Evolutionary conservation across 2,797 vertebrate genomes (phyloP).

Genomic region (Esox lucius): DNA sequence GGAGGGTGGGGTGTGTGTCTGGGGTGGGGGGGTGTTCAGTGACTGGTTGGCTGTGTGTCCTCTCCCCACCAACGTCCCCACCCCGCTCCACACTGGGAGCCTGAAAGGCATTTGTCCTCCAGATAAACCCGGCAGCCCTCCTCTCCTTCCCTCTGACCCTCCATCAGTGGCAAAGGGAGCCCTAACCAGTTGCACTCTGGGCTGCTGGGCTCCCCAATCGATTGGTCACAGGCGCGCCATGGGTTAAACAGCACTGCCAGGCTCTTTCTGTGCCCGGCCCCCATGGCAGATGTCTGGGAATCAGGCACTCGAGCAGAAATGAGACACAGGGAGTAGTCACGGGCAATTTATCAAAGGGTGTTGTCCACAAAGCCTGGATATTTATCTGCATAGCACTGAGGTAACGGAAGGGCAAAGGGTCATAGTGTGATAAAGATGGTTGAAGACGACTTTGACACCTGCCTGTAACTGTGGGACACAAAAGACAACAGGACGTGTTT

Average conservation of each 20-base stretch:
- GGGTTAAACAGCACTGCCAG: constrained; percentile 51
- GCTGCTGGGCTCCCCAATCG: constrained; percentile 34
- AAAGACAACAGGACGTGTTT: not conserved
- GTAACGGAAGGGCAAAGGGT: constrained; percentile 6
- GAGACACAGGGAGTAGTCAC: constrained; percentile 5
- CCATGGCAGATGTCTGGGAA: constrained; percentile 56
- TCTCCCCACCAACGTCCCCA: not conserved
- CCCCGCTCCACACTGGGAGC: constrained; percentile 35
- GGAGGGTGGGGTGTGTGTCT: constrained; percentile 14
- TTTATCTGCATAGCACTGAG: not conserved
- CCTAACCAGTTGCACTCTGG: constrained; percentile 13
- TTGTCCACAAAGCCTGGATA: not conserved
- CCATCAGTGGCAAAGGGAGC: constrained; percentile 42
- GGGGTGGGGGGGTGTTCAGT: constrained; percentile 5
- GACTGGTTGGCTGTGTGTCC: constrained; percentile 11
- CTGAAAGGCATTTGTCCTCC: constrained; percentile 50
- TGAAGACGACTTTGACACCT: not conserved
- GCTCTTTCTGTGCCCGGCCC: constrained; percentile 31
- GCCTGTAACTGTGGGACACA: not conserved
- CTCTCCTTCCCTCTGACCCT: constrained; percentile 33
- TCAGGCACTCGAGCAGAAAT: constrained; percentile 28
- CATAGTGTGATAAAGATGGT: not conserved
- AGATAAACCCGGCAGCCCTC: constrained; percentile 42
- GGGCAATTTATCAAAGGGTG: constrained; percentile 7
- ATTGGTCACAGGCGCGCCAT: constrained; percentile 61